Evolutionary conservation across 2,888 invertebrate species (phyloP), one percentile per base, ranked within the genome.

Genomic region (Luperina nickerlii): DNA sequence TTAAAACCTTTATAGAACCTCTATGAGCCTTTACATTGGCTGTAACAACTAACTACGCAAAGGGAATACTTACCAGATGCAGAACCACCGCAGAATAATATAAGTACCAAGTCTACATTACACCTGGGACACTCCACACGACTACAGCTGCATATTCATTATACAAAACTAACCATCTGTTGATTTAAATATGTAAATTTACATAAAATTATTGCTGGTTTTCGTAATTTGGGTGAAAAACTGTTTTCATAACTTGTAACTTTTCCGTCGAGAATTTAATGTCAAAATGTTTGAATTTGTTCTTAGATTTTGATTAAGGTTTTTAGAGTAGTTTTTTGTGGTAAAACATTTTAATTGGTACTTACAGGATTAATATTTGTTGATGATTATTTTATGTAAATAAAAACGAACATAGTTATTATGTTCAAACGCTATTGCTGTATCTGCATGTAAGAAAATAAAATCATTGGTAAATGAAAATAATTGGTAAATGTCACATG

Each of bases 151-250:
- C 38, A 45, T 45, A 60, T 73, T 66, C 27, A 20, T 15, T 48
- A 67, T 51, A 51, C 11, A 67, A 62, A 74, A 27, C 45, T 67
- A 48, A 45, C 67, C 51, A 38, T 20, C 6, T 48, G 32, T 57
- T 57, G 15, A 13, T 68, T 45, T 18, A 68, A 81, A 62, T 74
- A 67, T 27, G 42, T 13, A 81, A 63, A 81, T 74, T 42, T 51
- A 72, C n/a, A 70, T 54, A n/a, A 42, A 57, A 81, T 68, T 11
- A 4, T 62, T 27, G 67, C 45, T 18, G 70, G 15, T 62, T 65
- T 51, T 48, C 62, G 54, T 66, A 66, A 54, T 62, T 67, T 45
- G 32, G 2, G 13, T 67, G 45, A 60, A 27, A 60, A 82, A 82
- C 42, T n/a, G 54, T 24, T 51, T 66, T 42, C 76, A 70, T 70